Evolutionary conservation across 2,113 vertebrate genomes (phyloP).

Genomic region (Agelaius phoeniceus): DNA sequence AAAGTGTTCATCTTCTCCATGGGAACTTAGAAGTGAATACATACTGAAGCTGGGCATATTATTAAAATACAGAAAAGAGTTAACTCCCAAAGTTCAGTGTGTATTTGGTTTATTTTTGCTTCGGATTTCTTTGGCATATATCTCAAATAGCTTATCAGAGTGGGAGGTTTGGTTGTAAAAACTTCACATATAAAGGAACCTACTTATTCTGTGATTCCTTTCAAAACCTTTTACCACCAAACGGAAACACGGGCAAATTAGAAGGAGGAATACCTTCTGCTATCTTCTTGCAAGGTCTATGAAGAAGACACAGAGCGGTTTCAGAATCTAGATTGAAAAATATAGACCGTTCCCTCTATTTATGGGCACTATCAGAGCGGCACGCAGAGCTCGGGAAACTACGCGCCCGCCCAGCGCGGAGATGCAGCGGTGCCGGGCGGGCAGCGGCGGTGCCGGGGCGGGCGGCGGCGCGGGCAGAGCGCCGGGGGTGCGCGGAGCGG

Average conservation of each 20-base stretch:
- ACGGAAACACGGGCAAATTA: neutral
- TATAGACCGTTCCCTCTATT: neutral
- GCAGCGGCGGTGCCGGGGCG: neutral
- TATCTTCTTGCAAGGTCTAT: neutral
- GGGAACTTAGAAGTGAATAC: neutral
- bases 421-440: neutral
- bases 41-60: neutral
- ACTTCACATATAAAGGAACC: neutral
- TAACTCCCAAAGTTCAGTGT: neutral
- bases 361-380: neutral
- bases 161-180: neutral
- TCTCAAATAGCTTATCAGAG: neutral
- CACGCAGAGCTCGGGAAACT: neutral
- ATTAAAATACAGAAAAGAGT: neutral
- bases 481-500: neutral
- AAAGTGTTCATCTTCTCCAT: neutral
- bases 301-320: neutral
- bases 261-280: neutral
- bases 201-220: neutral
- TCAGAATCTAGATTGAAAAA: neutral
- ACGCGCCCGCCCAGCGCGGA: accelerated
- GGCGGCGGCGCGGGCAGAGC: neutral
- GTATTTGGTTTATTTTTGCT: neutral
- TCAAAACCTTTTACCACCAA: neutral
- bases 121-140: neutral